Base-by-base conservation (phyloP, 2,888 invertebrate genomes). In the Leucophenga maculata region DNA sequence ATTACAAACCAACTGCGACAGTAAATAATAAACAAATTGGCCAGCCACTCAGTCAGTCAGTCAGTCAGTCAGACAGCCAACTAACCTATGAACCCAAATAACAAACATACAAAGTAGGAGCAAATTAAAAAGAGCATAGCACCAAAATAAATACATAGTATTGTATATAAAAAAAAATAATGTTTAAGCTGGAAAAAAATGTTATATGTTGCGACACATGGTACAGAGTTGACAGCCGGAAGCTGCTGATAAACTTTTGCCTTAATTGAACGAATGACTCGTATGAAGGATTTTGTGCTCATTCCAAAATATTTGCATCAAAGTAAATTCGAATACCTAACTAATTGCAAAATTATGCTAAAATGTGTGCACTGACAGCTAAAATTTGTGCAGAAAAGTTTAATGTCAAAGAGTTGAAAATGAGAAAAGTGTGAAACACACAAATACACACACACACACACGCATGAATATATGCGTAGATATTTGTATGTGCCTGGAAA, bases 261-360 rank as follows among this genome's bases (percentile, higher is more conserved):
- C 26, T 26, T 26, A 26, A 26, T 26, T 26, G 26, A 26, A 26
- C 26, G 26, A 3, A 26, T 26, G 4, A 26, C 26, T 26, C 26
- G 26, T 3, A 26, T 26, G 26, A 39, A 8, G 1, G 39, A 3
- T 39, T 39, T 82, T 80, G 73, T 74, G 68, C 70, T 44, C 67
- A 70, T 26, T 26, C 74, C 39, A 8, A 3, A 39, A 6, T 39
- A 39, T 11, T 39, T 11, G 9, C 8, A 11, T 39, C 39, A 39
- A 11, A 39, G 39, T 9, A 39, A 39, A 6, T 8, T 39, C 39
- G 8, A 39, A 8, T 39, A 80, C 75, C 68, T 67, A 79, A 73
- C 75, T 77, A 75, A 80, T 83, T 81, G 75, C 69, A 62, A 74
- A 79, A 81, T 80, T 82, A 81, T 82, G 80, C 83, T 72, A 75